phyloP scores from a whole-genome alignment of 2,797 vertebrate genomes.

The Crenuchus spilurus region DNA sequence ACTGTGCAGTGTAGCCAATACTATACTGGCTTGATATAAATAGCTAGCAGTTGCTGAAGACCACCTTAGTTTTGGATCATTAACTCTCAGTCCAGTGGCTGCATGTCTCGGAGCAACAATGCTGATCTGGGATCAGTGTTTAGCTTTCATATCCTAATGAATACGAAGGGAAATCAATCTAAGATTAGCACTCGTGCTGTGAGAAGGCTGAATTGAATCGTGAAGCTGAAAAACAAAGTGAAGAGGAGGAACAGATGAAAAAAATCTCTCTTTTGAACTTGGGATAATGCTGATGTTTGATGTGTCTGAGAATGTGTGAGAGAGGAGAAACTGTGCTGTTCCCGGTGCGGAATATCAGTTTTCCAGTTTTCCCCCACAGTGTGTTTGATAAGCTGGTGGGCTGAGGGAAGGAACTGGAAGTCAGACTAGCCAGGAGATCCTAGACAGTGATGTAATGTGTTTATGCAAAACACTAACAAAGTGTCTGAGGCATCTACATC shows the following conservation, averaged over 20 bases:
- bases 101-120: not conserved
- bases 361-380: slow-evolving; percentile 37
- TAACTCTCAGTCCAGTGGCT: too few species aligned
- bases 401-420: slow-evolving; percentile 44
- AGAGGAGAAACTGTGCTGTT: slow-evolving; percentile 44
- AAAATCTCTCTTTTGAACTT: too few species aligned
- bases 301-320: not conserved
- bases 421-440: slow-evolving; percentile 54
- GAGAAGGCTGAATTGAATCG: slow-evolving; percentile 3
- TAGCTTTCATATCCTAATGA: not conserved
- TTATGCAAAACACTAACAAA: slow-evolving; percentile 55
- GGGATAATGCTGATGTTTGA: not conserved
- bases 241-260: slow-evolving; percentile 53
- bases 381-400: slow-evolving; percentile 60
- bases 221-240: slow-evolving; percentile 22
- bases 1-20: not conserved
- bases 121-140: not conserved
- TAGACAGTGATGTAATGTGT: slow-evolving; percentile 71
- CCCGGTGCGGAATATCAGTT: slow-evolving; percentile 37
- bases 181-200: not conserved
- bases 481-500: slow-evolving; percentile 43
- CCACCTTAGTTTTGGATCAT: not conserved
- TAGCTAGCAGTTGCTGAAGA: not conserved
- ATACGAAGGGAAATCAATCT: too few species aligned
- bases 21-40: not conserved